phyloP scores from a whole-genome alignment of 2,113 vertebrate species.

The Datnioides undecimradiatus region DNA sequence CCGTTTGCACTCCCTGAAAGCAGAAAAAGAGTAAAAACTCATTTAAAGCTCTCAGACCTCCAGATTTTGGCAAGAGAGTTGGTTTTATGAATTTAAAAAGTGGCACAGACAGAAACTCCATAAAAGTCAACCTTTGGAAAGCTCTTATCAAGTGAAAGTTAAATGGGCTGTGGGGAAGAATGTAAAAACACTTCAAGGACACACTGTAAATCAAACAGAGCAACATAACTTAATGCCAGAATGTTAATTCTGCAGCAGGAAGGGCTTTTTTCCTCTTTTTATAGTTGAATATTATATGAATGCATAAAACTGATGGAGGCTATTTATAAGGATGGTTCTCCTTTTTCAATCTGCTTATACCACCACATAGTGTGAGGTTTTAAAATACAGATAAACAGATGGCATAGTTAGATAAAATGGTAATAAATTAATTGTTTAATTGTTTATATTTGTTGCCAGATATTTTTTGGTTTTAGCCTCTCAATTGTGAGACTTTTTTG shows the following conservation, averaged over 20 bases:
- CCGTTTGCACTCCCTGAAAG: neutral
- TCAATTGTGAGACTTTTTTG: neutral
- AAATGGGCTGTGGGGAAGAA: neutral
- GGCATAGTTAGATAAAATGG: neutral
- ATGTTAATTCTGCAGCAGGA: neutral
- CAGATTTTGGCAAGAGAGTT: neutral
- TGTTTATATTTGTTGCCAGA: neutral
- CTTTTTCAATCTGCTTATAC: neutral
- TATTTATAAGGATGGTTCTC: neutral
- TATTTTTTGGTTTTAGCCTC: neutral
- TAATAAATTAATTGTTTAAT: neutral
- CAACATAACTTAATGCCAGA: neutral
- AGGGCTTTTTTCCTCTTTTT: neutral
- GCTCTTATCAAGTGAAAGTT: constrained; percentile 21
- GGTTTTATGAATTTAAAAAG: neutral
- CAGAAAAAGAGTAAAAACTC: neutral
- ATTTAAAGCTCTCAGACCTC: neutral
- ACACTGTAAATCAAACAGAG: constrained; percentile 13
- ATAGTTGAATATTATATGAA: too few relatives aligned
- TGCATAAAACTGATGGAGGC: neutral
- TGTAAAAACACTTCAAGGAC: constrained; percentile 37
- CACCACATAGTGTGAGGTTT: neutral
- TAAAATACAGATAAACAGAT: neutral
- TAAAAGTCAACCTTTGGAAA: constrained; percentile 15
- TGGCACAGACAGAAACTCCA: neutral